Conservation (phyloP, 2,113 vertebrate genomes). For the Falco punctatus region DNA sequence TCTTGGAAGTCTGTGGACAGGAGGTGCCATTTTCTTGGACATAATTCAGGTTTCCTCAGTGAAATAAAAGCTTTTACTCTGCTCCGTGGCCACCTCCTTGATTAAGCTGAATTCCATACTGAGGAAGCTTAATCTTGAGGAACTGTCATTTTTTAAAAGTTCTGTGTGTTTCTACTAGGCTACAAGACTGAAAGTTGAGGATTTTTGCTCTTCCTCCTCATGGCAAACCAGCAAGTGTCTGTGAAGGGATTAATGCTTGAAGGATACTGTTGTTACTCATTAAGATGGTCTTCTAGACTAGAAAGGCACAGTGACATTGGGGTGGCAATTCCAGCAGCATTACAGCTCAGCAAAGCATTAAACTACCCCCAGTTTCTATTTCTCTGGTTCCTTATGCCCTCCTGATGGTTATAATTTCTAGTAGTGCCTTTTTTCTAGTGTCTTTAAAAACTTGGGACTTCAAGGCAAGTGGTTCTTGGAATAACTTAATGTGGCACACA, state of each 20-base stretch:
- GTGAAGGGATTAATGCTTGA: background rate
- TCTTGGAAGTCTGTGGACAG: conserved; percentile 2
- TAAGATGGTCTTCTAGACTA: background rate
- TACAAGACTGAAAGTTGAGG: background rate
- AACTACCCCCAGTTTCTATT: background rate
- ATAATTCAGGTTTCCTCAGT: background rate
- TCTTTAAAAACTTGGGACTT: background rate
- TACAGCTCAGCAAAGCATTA: background rate
- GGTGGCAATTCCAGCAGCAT: background rate
- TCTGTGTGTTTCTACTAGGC: background rate
- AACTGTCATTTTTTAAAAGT: background rate
- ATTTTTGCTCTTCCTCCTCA: background rate
- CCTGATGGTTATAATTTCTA: background rate
- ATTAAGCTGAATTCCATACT: background rate
- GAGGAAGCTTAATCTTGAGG: background rate
- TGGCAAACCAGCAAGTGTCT: background rate
- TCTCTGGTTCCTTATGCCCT: background rate
- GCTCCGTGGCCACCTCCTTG: background rate
- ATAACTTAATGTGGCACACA: background rate
- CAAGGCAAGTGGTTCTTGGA: background rate
- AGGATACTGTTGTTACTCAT: background rate
- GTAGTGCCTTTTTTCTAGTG: background rate
- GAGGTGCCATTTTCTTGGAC: background rate
- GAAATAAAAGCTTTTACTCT: background rate
- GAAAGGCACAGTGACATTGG: background rate